phyloP scores from a whole-genome alignment of 2,113 vertebrate genomes.

The Bothrops jararaca region DNA sequence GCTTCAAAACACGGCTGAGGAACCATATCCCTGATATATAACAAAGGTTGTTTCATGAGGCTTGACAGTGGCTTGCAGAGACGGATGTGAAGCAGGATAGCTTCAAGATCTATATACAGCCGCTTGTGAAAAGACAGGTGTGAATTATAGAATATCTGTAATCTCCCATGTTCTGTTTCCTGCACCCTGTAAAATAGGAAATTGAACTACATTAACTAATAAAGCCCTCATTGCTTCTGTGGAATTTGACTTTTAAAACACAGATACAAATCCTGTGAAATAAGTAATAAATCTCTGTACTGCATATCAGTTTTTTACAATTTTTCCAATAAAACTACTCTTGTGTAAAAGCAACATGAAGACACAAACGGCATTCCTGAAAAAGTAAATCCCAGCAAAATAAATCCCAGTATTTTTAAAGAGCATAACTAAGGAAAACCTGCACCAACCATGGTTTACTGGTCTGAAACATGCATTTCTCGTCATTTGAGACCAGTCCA shows the following conservation, averaged over 20 bases:
- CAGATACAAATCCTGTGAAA: not conserved
- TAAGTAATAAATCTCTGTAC: not conserved
- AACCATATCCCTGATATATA: constrained; percentile 71
- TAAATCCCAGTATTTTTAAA: not conserved
- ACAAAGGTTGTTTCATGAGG: constrained; percentile 60
- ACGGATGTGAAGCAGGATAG: constrained; percentile 65
- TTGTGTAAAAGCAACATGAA: not conserved
- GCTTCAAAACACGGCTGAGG: constrained; percentile 72
- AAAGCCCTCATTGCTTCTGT: rapidly evolving
- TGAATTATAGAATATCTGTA: constrained; percentile 76
- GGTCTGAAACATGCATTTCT: not conserved
- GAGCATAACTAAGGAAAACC: not conserved
- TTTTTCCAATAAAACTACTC: not conserved
- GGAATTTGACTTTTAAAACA: not conserved
- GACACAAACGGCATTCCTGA: not conserved
- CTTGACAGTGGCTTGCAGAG: constrained; percentile 66
- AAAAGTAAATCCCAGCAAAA: not conserved
- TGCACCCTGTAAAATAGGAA: constrained; percentile 63
- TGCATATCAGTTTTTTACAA: not conserved
- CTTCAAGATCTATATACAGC: constrained; percentile 73
- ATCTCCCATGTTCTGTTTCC: constrained; percentile 39
- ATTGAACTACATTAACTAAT: not conserved
- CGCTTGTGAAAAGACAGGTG: constrained; percentile 71
- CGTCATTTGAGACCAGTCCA: not conserved
- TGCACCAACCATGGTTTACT: not conserved